These are phyloP conservation scores for Chloebia gouldiae DNA, from an alignment of 2,113 vertebrate species.

Conservation along the genomic window DNA sequence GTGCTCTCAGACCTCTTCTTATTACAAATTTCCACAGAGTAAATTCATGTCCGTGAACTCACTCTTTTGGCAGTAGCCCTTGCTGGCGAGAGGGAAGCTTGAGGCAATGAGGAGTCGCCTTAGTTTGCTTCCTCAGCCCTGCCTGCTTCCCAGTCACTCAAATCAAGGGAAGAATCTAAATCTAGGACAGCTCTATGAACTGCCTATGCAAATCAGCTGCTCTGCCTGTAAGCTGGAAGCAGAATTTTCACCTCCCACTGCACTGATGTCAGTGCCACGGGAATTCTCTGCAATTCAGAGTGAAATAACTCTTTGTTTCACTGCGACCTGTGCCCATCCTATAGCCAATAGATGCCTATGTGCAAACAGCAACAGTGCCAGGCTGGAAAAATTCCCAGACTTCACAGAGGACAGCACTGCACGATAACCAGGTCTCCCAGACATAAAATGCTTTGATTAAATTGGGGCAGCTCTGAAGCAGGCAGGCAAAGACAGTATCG, in stretches of 20 bases:
- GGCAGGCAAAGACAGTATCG: slow-evolving; percentile 9
- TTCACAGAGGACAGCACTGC: neutral
- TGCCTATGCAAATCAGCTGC: neutral
- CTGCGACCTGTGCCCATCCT: neutral
- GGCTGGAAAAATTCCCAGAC: neutral
- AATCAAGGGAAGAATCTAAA: neutral
- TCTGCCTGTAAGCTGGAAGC: neutral
- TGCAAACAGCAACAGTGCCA: neutral
- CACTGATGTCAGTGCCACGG: neutral
- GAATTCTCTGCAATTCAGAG: neutral
- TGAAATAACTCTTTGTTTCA: neutral
- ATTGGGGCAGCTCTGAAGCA: slow-evolving; percentile 31
- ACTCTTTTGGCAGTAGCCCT: neutral
- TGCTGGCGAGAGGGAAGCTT: neutral
- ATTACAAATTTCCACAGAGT: neutral
- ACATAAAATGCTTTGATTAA: slow-evolving; percentile 24
- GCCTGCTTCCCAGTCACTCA: neutral
- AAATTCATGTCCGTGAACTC: rapidly evolving
- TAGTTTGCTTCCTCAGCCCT: neutral
- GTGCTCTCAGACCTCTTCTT: neutral
- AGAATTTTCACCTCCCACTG: neutral
- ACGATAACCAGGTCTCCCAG: neutral
- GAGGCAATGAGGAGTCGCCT: neutral
- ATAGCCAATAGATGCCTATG: neutral
- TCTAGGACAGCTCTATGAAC: neutral